A percentile compares a stretch with the other conserved stretches of the same genome.
Conservation (phyloP, 1,140 invertebrate genomes). For the Homalodisca vitripennis region DNA sequence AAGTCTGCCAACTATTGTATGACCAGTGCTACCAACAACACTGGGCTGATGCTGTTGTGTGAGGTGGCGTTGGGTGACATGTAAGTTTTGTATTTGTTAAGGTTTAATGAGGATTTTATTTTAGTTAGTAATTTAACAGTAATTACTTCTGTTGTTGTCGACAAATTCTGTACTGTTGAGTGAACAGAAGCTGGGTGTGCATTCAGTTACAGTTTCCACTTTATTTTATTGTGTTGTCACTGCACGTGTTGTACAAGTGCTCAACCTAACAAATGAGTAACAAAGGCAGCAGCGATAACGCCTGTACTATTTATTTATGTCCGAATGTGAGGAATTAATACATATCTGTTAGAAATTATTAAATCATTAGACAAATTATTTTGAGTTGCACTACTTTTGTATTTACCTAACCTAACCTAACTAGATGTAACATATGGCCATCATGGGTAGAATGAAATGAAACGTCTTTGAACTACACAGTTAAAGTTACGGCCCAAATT, state of each 20-base stretch:
- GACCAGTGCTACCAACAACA: constrained; percentile 65
- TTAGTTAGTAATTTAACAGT: neutral
- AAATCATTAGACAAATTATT: no score
- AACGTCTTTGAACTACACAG: no score
- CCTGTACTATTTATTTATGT: no score
- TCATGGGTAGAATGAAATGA: no score
- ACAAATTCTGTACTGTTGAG: neutral
- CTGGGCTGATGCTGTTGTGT: constrained; percentile 86
- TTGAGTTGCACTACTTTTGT: no score
- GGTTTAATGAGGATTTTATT: constrained; percentile 2
- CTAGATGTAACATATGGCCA: no score
- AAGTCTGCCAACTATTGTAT: constrained; percentile 98
- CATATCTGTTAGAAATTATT: no score
- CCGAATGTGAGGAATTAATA: no score
- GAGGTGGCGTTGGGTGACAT: constrained; percentile 95
- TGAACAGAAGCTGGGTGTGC: neutral
- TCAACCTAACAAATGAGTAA: neutral
- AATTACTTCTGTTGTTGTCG: neutral
- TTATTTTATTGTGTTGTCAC: neutral
- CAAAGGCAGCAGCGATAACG: no score
- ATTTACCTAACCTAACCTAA: no score
- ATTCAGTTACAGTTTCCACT: neutral
- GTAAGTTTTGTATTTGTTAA: constrained; percentile 60
- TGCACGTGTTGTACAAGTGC: neutral
- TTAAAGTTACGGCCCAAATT: no score